Conservation (phyloP, 2,797 vertebrate species). For the Anguilla obscura region DNA sequence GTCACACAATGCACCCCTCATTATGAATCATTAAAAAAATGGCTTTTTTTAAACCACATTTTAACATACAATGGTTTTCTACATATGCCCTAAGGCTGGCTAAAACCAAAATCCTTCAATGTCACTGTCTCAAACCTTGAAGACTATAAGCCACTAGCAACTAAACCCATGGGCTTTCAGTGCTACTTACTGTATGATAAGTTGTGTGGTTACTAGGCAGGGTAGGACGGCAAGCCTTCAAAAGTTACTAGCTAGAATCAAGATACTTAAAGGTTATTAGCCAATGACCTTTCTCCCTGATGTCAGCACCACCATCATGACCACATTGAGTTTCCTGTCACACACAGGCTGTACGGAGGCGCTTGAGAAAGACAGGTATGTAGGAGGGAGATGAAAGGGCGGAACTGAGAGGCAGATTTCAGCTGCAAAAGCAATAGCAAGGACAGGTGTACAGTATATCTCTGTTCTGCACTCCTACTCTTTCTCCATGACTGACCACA, state of each 20-base stretch:
- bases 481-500: constrained; percentile 15
- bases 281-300: not conserved
- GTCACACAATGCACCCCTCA: constrained; percentile 23
- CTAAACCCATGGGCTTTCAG: not conserved
- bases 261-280: not conserved
- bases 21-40: not conserved
- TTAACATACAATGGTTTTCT: not conserved
- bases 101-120: not conserved
- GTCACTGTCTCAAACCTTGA: not conserved
- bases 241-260: not conserved
- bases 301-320: not conserved
- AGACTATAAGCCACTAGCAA: not conserved
- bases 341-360: not conserved
- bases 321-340: not conserved
- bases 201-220: not conserved
- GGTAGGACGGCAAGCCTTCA: not conserved
- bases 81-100: not conserved
- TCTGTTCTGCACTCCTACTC: constrained; percentile 15
- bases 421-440: constrained; percentile 10
- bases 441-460: not conserved
- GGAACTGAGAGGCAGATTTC: not conserved
- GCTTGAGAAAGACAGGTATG: constrained; percentile 19
- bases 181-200: not conserved
- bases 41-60: not conserved
- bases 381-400: constrained; percentile 12